Percentiles rank a stretch among this genome's conserved stretches.
phyloP scores from a whole-genome alignment of 30 jellyfish, hydroid and myxozoan genomes.

The Catostylus mosaicus region DNA sequence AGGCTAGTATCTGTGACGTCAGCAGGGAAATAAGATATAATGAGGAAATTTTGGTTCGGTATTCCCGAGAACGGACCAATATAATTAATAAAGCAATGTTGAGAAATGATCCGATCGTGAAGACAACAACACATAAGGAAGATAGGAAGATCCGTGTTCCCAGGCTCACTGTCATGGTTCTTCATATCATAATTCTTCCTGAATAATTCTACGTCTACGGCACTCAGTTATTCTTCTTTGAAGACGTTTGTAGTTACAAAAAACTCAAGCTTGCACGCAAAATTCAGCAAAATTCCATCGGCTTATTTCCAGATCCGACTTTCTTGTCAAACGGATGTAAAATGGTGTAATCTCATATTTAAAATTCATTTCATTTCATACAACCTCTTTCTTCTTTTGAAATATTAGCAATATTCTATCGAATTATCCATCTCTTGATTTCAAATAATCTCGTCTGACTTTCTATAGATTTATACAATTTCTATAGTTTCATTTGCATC shows the following conservation, averaged over 20 bases:
- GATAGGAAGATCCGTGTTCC: conserved; percentile 18
- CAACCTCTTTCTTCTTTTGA: too few species aligned
- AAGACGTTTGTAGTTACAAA: background rate
- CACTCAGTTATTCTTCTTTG: background rate
- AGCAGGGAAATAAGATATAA: conserved; percentile 27
- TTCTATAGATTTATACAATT: too few species aligned
- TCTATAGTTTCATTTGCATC: too few species aligned
- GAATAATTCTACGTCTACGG: background rate
- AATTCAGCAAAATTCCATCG: background rate
- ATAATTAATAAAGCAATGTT: conserved; percentile 22
- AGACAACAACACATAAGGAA: conserved; percentile 19
- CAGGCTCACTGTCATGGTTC: conserved; percentile 3
- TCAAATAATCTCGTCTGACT: too few species aligned
- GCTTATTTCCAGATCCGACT: too few species aligned
- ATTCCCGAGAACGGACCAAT: conserved; percentile 16
- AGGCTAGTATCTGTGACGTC: conserved; percentile 16
- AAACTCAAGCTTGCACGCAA: background rate
- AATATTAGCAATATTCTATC: too few species aligned
- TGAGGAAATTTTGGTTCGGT: conserved; percentile 12
- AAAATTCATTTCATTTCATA: too few species aligned
- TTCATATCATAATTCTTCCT: too few species aligned
- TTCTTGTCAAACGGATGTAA: too few species aligned
- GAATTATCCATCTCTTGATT: too few species aligned
- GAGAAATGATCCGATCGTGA: conserved; percentile 26
- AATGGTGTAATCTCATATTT: too few species aligned